Evolutionary conservation across 2,113 vertebrate genomes (phyloP), one percentile per base, ranked within the genome.

Genomic region (Perccottus glenii): DNA sequence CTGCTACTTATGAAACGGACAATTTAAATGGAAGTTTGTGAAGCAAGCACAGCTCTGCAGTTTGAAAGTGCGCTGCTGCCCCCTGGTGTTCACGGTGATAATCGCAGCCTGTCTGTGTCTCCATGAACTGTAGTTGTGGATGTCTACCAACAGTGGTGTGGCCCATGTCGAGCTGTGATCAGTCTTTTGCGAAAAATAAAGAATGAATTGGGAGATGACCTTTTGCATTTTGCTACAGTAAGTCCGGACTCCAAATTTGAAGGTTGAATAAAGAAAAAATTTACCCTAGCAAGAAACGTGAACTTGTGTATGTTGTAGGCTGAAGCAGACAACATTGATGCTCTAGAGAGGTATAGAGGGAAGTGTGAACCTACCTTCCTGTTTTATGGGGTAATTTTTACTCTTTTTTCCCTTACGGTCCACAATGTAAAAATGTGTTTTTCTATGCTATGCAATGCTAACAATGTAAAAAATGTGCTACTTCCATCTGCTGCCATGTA

Each of bases 321-420:
- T 42, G 96, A 99, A 80, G 95, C 90, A 64, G 96, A 98, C 67
- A 89, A 88, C 76, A 93, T 96, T 40, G 95, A 96, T 60, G 89
- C 93, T 73, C 85, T 99, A 36, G 93, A 95, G 80, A 90, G 87
- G 64, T 95, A 98, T 85, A 90, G 93, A 74, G 96, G 96, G 15
- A 96, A 90, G 69, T 98, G 96, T 46, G 90, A 97, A 83, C 98
- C 96, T 3, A 93, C 95, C 48, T 99, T 99, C 70, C 93, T 98
- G 53, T 96, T 98, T 75, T 96, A 93, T 67, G 91, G 91, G 64
- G 97, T 99, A 73, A 94, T 96, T 55, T 14, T n/a, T 38, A n/a
- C 38, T 27, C 4, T 60, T 14, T 50, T 32, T 46, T 67, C 2
- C 1, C 7, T 47, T 62, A 50, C 10, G 45, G 8, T 9, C n/a